Evolutionary conservation across 2,888 invertebrate genomes (phyloP).

Genomic region (Ophion slaviceki): DNA sequence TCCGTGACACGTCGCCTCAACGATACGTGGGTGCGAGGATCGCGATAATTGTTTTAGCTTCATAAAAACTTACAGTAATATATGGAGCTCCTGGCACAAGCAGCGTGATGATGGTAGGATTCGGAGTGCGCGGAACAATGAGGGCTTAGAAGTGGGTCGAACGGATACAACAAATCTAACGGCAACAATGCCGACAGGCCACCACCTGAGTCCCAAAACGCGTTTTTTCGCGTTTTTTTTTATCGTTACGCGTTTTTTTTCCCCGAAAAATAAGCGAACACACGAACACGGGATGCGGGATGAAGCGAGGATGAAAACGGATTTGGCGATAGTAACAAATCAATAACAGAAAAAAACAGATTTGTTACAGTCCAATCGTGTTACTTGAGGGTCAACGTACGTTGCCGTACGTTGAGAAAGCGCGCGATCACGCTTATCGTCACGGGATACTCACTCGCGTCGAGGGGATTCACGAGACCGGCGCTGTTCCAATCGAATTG

Average conservation of each 20-base stretch:
- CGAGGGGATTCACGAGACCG: slow-evolving; percentile 89
- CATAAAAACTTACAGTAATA: slow-evolving; percentile 81
- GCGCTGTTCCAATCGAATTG: slow-evolving; percentile 91
- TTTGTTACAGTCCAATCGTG: slow-evolving; percentile 65
- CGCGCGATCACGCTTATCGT: background rate
- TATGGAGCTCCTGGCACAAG: slow-evolving; percentile 81
- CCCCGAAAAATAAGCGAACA: slow-evolving; percentile 5
- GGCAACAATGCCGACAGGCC: slow-evolving; percentile 82
- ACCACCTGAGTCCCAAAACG: slow-evolving; percentile 77
- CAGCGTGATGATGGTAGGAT: slow-evolving; percentile 82
- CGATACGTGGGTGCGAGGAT: slow-evolving; percentile 59
- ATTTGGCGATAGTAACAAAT: slow-evolving; percentile 65
- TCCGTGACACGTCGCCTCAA: slow-evolving; percentile 1
- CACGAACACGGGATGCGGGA: slow-evolving; percentile 29
- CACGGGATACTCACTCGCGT: slow-evolving; percentile 82
- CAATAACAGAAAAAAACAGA: slow-evolving; percentile 72
- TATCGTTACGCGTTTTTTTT: slow-evolving; percentile 2
- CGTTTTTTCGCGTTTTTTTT: slow-evolving; percentile 35
- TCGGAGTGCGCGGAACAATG: slow-evolving; percentile 82
- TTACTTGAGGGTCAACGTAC: slow-evolving; percentile 43
- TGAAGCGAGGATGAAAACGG: slow-evolving; percentile 54
- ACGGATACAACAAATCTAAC: slow-evolving; percentile 82
- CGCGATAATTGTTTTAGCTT: slow-evolving; percentile 68
- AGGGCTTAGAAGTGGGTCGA: slow-evolving; percentile 82
- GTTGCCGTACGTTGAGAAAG: slow-evolving; percentile 12